phyloP scores from a whole-genome alignment of 2,888 invertebrate genomes.

The Rutpela maculata region DNA sequence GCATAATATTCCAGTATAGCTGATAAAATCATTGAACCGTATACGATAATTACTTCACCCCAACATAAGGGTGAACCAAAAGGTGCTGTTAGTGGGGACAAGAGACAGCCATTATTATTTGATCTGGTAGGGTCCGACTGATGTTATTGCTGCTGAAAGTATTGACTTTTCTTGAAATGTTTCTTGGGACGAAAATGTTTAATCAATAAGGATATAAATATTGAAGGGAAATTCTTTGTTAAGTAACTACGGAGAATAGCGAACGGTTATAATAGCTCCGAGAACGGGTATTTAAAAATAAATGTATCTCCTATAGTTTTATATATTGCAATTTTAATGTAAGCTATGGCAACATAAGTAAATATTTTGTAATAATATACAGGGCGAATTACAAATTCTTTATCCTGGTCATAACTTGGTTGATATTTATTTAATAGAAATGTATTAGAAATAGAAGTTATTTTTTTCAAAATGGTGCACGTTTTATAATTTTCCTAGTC shows the following conservation, averaged over 20 bases:
- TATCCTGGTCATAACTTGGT: no score
- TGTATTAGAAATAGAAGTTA: no score
- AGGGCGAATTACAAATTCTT: no score
- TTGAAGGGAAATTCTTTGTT: not conserved
- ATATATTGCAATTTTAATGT: no score
- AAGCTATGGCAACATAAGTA: no score
- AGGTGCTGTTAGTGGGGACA: slow-evolving; percentile 29
- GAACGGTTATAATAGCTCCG: not conserved
- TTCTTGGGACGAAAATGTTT: slow-evolving; percentile 4
- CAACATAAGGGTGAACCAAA: slow-evolving; percentile 14
- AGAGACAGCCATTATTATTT: slow-evolving; percentile 25
- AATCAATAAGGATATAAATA: slow-evolving; percentile 25
- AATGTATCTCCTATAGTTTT: no score
- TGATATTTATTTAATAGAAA: no score
- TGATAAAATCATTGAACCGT: slow-evolving; percentile 28
- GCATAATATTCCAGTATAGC: slow-evolving; percentile 29
- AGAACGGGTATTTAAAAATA: no score
- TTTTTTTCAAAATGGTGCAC: no score
- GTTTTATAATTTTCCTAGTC: no score
- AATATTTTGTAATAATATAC: no score
- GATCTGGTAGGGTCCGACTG: slow-evolving; percentile 10
- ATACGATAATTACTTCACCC: slow-evolving; percentile 25
- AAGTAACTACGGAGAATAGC: not conserved
- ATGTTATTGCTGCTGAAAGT: slow-evolving; percentile 18
- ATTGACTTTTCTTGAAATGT: slow-evolving; percentile 24